Percentiles rank a stretch among this genome's conserved stretches.
Conservation (phyloP, 2,113 vertebrate genomes). For the Phoxinus phoxinus region DNA sequence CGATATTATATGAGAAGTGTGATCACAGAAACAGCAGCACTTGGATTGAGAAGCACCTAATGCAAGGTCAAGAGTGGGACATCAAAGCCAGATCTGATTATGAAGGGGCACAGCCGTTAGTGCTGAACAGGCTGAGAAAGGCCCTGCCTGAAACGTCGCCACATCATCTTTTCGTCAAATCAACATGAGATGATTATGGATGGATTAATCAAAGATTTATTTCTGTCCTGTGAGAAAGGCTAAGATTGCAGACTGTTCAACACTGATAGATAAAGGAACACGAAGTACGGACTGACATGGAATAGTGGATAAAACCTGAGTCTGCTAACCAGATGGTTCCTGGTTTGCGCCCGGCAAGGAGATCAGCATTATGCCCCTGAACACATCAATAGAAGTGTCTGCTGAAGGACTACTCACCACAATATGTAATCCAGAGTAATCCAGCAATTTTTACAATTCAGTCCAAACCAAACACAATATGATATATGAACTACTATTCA, state of each 20-base stretch:
- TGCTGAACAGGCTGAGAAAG: background rate
- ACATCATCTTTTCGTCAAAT: background rate
- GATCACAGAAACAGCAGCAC: background rate
- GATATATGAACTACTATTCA: background rate
- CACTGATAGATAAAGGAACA: background rate
- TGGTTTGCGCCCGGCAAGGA: too few relatives aligned
- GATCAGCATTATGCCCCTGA: too few relatives aligned
- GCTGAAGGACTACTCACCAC: too few relatives aligned
- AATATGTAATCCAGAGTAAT: too few relatives aligned
- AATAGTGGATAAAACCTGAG: too few relatives aligned
- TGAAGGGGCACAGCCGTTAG: background rate
- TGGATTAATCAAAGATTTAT: background rate
- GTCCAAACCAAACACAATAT: background rate
- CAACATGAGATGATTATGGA: background rate
- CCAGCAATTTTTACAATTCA: background rate
- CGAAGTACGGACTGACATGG: background rate
- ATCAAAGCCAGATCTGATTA: conserved; percentile 5
- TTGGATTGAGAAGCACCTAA: background rate
- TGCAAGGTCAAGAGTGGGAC: conserved; percentile 2
- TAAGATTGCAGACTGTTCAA: background rate
- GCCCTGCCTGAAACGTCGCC: background rate
- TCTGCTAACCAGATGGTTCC: too few relatives aligned
- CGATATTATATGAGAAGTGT: background rate
- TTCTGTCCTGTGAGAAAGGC: background rate
- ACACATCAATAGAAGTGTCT: background rate